A percentile compares a stretch with the other conserved stretches of the same genome.
Evolutionary conservation across 2,888 invertebrate genomes (phyloP).

Genomic region (Drosophila lacicola): DNA sequence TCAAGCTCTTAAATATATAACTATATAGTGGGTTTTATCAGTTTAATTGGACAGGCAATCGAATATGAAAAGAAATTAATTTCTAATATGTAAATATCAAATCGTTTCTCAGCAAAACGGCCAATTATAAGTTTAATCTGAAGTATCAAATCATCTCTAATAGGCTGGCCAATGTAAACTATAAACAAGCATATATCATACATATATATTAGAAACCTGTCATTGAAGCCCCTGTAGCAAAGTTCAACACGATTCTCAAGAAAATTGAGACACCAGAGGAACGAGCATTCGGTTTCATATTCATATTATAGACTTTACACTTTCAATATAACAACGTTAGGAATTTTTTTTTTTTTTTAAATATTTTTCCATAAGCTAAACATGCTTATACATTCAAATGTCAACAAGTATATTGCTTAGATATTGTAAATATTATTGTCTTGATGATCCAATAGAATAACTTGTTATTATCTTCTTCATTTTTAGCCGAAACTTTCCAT

Average conservation of each 20-base stretch:
- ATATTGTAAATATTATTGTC: conserved; percentile 1
- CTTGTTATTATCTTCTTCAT: neutral
- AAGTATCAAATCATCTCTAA: neutral
- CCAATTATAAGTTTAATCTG: neutral
- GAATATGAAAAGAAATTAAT: neutral
- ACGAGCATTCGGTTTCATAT: neutral
- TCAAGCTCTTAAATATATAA: neutral
- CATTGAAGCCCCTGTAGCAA: neutral
- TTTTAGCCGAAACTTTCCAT: neutral
- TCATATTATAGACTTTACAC: conserved; percentile 8
- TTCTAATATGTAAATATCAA: neutral
- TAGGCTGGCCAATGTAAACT: neutral
- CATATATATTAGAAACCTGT: neutral
- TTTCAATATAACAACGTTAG: neutral
- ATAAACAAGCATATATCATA: neutral
- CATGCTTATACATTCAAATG: neutral
- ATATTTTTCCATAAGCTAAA: neutral
- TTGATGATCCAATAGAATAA: neutral
- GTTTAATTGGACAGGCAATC: neutral
- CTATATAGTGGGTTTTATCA: no score
- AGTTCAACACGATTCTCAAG: conserved; percentile 6
- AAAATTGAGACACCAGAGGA: neutral
- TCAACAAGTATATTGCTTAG: neutral
- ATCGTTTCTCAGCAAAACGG: neutral
- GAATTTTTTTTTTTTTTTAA: neutral